Conservation (phyloP, 2,113 vertebrate species). For the Heloderma charlesbogerti region DNA sequence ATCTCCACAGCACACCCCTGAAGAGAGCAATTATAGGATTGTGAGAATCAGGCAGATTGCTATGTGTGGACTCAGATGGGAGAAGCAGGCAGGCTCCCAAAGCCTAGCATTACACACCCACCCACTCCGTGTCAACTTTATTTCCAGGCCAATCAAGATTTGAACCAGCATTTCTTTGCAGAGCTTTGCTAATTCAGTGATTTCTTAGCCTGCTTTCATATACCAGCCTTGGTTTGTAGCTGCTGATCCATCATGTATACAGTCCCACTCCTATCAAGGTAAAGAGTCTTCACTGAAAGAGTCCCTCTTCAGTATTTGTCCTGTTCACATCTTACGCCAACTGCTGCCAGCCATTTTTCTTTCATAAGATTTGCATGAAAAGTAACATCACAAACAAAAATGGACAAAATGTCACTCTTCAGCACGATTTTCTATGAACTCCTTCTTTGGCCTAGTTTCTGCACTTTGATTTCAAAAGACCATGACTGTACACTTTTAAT, state of each 20-base stretch:
- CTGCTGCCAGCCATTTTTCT: slow-evolving; percentile 43
- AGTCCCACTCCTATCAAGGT: neutral
- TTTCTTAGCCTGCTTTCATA: slow-evolving; percentile 27
- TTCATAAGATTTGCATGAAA: slow-evolving; percentile 17
- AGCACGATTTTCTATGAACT: slow-evolving; percentile 35
- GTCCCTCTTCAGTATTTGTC: slow-evolving; percentile 17
- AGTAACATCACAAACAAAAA: slow-evolving; percentile 22
- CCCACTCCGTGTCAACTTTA: neutral
- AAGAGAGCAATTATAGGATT: neutral
- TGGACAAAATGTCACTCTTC: slow-evolving; percentile 36
- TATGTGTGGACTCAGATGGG: neutral
- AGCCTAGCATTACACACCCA: neutral
- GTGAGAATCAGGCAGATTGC: neutral
- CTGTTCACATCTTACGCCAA: slow-evolving; percentile 40
- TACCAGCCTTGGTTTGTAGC: slow-evolving; percentile 26
- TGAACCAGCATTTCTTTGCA: neutral
- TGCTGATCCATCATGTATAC: slow-evolving; percentile 42
- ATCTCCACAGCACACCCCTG: neutral
- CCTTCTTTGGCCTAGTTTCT: slow-evolving; percentile 48
- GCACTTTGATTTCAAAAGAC: slow-evolving; percentile 49
- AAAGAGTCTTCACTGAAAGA: neutral
- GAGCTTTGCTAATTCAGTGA: slow-evolving; percentile 41
- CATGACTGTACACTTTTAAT: neutral
- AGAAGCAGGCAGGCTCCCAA: neutral
- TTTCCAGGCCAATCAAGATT: neutral